phyloP scores from a whole-genome alignment of 30 jellyfish, hydroid and myxozoan genomes.

The Hydractinia symbiolongicarpus region DNA sequence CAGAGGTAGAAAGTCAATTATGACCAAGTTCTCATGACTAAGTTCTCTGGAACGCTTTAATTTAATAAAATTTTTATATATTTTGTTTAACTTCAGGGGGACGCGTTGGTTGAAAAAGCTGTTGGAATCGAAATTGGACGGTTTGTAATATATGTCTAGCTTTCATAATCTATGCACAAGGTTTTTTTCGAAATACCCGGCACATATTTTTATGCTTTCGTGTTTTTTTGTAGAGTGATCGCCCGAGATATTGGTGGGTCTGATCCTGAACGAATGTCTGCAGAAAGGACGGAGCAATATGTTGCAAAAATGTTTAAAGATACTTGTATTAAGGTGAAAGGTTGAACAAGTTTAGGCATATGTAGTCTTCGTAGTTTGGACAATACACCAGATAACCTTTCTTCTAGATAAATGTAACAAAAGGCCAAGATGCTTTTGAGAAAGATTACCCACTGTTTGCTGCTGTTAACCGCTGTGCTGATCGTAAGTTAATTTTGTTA shows the following conservation, averaged over 20 bases:
- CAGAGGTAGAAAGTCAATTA: neutral
- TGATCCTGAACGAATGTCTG: constrained; percentile 97
- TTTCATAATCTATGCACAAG: neutral
- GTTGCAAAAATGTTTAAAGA: constrained; percentile 46
- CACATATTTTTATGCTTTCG: neutral
- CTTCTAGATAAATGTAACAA: constrained; percentile 55
- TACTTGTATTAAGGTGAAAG: constrained; percentile 51
- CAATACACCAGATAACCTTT: neutral
- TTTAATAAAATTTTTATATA: too few species aligned
- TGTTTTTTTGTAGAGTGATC: constrained; percentile 34
- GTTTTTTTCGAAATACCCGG: neutral
- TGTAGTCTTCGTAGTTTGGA: neutral
- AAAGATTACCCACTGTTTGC: constrained; percentile 81
- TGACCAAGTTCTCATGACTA: too few species aligned
- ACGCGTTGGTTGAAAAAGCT: too few species aligned
- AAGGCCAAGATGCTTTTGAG: constrained; percentile 45
- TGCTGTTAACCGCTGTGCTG: constrained; percentile 94
- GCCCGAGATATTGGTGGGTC: constrained; percentile 98
- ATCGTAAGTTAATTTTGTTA: constrained; percentile 45
- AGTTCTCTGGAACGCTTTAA: too few species aligned
- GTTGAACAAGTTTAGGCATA: constrained; percentile 1
- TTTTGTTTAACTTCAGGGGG: too few species aligned
- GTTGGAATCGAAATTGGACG: too few species aligned
- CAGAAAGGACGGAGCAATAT: constrained; percentile 59
- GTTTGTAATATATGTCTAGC: neutral